Evolutionary conservation across 2,113 vertebrate species (phyloP), one percentile per base, ranked within the genome.

Genomic region (Euleptes europaea): DNA sequence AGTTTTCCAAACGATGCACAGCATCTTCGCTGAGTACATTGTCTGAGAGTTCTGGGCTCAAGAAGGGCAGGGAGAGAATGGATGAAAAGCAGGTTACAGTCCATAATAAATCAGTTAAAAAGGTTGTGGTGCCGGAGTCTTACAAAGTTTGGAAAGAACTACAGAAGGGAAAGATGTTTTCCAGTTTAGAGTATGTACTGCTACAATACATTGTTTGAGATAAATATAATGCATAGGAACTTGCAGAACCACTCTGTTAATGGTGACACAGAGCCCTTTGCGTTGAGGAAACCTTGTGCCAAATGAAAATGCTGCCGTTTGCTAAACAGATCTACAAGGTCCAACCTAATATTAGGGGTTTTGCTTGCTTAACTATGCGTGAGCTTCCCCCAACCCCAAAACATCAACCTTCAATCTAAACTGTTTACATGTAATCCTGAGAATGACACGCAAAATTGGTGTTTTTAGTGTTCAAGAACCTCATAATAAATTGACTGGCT

Each of bases 391-490:
- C 44, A 44, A 44, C 44, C 31, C n/a, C 54, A 23, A 82, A 82
- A 28, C 49, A 72, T 15, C 26, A 40, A 28, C 3, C 40, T 82
- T 17, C 11, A 82, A 57, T 72, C 42, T 38, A 26, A 81, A n/a
- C 19, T 71, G 31, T 69, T 71, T 70, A 79, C 65, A 42, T 44
- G 40, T n/a, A 65, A 42, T 38, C 28, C 33, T 54, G 74, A 33
- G n/a, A 44, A 44, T 44, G 31, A 70, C 33, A 31, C 49, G 28
- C 10, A 1, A 23, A 73, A 0, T 38, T 44, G 66, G 2, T 84
- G 87, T 1, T 79, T 88, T 86, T 79, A 78, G 84, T 54, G 13
- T 21, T 33, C 33, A 31, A n/a, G n/a, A n/a, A n/a, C n/a, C n/a
- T 74, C 35, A 6, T 47, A 19, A n/a, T n/a, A 66, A 38, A 28